Evolutionary conservation across 2,888 invertebrate genomes (phyloP), one percentile per base, ranked within the genome.

Genomic region (Meghimatium bilineatum): DNA sequence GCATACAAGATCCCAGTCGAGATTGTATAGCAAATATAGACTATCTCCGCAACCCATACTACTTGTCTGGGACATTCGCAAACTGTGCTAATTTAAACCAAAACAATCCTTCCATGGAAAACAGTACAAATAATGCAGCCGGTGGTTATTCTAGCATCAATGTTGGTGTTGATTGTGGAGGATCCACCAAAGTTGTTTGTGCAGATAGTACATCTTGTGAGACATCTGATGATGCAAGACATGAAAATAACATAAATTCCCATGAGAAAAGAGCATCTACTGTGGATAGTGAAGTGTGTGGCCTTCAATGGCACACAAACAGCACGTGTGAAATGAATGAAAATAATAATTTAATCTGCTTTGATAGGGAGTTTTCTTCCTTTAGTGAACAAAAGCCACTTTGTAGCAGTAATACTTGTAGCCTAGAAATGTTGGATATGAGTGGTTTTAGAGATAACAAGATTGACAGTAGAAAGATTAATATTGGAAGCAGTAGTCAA

Each of bases 21-120:
- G 63, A 60, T 20, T 14, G 8, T 1, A 80, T 80, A 23, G 29
- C 38, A 29, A 32, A 71, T 29, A 36, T 80, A 17, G 80, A 80
- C 38, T 52, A 72, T 44, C 80, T 80, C 26, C 60, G 80, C 63
- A 80, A 80, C 32, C 80, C 80, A 26, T 80, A 80, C 44, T 80
- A 66, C 32, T n/a, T 80, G 14, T n/a, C 56, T 34, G 80, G 60
- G 20, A 20, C 12, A 29, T 49, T 78, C 49, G 44, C 29, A 8
- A 32, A 38, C 20, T 66, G 66, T 29, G 5, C 44, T 44, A 67
- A 78, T 38, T 44, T 20, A 2, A 66, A 78, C 49, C 66, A 66
- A 32, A 74, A 74, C 52, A 74, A 74, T 52, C 74, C 74, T 32
- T 52, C 74, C 17, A 74, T 29, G 17, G 52, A 52, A 5, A 20